Evolutionary conservation across 2,797 vertebrate species (phyloP).

Genomic region (Sebastes itinus): DNA sequence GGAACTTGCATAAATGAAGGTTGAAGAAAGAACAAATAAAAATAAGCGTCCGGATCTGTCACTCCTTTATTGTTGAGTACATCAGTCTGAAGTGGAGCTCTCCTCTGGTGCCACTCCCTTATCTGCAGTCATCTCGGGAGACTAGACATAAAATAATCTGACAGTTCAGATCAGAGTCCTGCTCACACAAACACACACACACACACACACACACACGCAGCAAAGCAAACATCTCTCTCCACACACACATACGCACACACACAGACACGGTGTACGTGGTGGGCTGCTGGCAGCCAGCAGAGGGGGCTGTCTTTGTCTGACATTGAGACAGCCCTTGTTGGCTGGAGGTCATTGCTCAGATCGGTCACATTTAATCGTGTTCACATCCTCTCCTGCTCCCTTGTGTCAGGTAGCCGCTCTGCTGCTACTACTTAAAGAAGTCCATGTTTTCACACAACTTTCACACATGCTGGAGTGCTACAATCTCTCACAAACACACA

Average conservation of each 20-base stretch:
- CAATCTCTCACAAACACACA: not conserved
- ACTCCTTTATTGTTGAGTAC: slow-evolving; percentile 6
- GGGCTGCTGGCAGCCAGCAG: slow-evolving; percentile 58
- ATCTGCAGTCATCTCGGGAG: slow-evolving; percentile 56
- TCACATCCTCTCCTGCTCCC: slow-evolving; percentile 42
- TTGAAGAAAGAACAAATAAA: not conserved
- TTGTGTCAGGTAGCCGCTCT: slow-evolving; percentile 32
- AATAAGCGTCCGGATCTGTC: not conserved
- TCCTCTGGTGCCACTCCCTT: slow-evolving; percentile 53
- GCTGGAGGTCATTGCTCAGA: slow-evolving; percentile 68
- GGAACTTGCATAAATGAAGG: not conserved
- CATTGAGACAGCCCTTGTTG: slow-evolving; percentile 54
- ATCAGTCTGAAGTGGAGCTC: slow-evolving; percentile 44
- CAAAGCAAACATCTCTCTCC: not conserved
- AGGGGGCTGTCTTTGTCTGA: slow-evolving; percentile 63
- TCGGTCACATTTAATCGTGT: slow-evolving; percentile 69
- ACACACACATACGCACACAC: not conserved
- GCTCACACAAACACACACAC: slow-evolving; percentile 17
- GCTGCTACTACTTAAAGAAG: slow-evolving; percentile 32
- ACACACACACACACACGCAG: slow-evolving; percentile 17
- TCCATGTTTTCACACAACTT: slow-evolving; percentile 40
- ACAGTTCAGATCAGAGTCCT: slow-evolving; percentile 47
- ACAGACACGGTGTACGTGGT: not conserved
- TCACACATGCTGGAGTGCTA: slow-evolving; percentile 24
- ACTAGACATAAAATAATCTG: slow-evolving; percentile 64